Base-by-base conservation (phyloP, 2,888 invertebrate genomes). In the Orgyia antiqua region DNA sequence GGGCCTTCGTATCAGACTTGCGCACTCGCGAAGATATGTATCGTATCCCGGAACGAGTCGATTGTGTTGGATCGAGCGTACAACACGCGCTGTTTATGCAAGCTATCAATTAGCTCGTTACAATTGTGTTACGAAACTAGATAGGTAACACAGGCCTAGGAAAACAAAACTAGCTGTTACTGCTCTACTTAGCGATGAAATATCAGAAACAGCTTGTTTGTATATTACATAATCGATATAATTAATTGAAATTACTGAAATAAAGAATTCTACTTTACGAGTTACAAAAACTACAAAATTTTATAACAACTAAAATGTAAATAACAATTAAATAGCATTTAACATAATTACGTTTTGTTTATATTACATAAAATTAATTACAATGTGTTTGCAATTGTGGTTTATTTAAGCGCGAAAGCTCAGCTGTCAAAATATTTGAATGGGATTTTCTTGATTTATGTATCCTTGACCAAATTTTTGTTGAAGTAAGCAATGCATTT, bases 101-200 rank as follows among this genome's bases (percentile, higher is more conserved):
- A 83, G 73, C 68, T 68, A 79, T 79, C 70, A 75, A 82, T 80
- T 82, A 83, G 73, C 62, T 57, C 45, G 70, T 67, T 65, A 67
- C 69, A 65, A 75, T 77, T 76, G 73, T 73, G 52, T 83, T 80
- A 75, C 74, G 68, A 65, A 71, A 80, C 51, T 23, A 50, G 46
- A 45, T 41, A 33, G 50, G 42, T 55, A 58, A 54, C 48, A 45
- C 44, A 51, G 59, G 58, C 58, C 50, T 44, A 65, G 69, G 71
- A 62, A 65, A 70, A 70, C 62, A 60, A 58, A 53, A 66, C 60
- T 41, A 39, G 58, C 57, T 55, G 24, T 57, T 36, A 42, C 48
- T 68, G 64, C 67, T 69, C 66, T 51, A 72, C 56, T 71, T 68
- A 55, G 48, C 28, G 33, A 34, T 45, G 39, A 62, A 48, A 64